A percentile compares a stretch with the other conserved stretches of the same genome.
These are phyloP conservation scores for Tympanuchus pallidicinctus DNA, from an alignment of 2,113 vertebrate genomes.

Conservation along the genomic window DNA sequence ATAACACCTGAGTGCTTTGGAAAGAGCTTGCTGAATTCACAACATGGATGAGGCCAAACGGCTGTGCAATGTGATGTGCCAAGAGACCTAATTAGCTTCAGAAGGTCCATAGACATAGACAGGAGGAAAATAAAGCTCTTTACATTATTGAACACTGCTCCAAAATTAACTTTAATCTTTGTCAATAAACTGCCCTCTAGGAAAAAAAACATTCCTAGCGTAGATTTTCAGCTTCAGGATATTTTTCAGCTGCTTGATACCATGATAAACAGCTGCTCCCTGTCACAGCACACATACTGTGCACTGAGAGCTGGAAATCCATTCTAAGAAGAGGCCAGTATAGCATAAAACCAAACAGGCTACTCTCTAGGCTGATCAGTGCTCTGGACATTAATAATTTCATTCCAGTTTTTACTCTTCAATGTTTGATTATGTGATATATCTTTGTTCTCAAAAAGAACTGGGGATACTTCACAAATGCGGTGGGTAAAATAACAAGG, in stretches of 20 bases:
- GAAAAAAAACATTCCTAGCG: background rate
- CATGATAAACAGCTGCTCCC: constrained; percentile 9
- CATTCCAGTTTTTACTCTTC: background rate
- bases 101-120: background rate
- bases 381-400: background rate
- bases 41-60: background rate
- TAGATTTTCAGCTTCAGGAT: background rate
- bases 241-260: constrained; percentile 3
- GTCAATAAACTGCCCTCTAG: background rate
- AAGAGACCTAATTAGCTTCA: constrained; percentile 58
- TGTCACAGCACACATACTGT: background rate
- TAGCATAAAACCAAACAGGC: background rate
- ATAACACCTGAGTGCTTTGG: background rate
- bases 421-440: background rate
- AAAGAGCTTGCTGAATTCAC: constrained; percentile 10
- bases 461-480: rapidly evolving
- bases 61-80: background rate
- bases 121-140: background rate
- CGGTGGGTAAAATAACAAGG: background rate
- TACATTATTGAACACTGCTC: background rate
- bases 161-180: background rate
- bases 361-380: background rate
- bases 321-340: background rate
- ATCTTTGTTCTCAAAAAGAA: background rate
- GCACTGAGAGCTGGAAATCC: background rate